Evolutionary conservation across 2,797 vertebrate genomes (phyloP), one percentile per base, ranked within the genome.

Genomic region (Acrossocheilus fasciatus): DNA sequence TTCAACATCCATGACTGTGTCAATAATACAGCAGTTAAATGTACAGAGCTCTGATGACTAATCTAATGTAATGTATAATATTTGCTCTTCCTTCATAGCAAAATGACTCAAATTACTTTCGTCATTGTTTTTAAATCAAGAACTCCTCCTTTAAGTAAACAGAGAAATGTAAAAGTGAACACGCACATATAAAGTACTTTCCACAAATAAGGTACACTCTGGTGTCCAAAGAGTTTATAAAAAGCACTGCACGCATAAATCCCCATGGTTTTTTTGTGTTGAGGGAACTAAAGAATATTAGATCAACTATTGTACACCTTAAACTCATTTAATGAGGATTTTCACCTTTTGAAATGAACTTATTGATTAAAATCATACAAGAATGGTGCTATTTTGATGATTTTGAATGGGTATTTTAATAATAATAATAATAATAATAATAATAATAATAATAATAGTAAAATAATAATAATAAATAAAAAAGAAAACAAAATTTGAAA

Each of bases 91-190:
- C 59, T 17, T 54, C 54, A 39, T 26, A 30, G 73, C 15, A 36
- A 50, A 54, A 68, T 74, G 34, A 52, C 57, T 81, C 52, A 84
- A 89, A 89, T 75, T 64, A 81, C 74, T 87, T 86, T 59, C 62
- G 77, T 45, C 14, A 20, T 62, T 73, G 59, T 36, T 64, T 86
- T 89, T 81, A 84, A 86, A 47, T 41, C 6, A 75, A 34, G 26
- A 47, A 54, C 87, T 81, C 81, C 81, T 87, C 88, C 82, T 82
- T 89, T 86, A 86, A 87, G 83, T 82, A 84, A 89, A 89, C 81
- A 36, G 30, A 64, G 30, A 20, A 70, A 62, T 30, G 34, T 23
- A 59, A 20, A 76, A 18, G 23, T 54, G 20, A 12, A 73, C 82
- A 82, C 45, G 36, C n/a, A 30, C 62, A 50, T 30, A 54, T 39